phyloP scores from a whole-genome alignment of 2,113 vertebrate species.

The Podiceps cristatus region DNA sequence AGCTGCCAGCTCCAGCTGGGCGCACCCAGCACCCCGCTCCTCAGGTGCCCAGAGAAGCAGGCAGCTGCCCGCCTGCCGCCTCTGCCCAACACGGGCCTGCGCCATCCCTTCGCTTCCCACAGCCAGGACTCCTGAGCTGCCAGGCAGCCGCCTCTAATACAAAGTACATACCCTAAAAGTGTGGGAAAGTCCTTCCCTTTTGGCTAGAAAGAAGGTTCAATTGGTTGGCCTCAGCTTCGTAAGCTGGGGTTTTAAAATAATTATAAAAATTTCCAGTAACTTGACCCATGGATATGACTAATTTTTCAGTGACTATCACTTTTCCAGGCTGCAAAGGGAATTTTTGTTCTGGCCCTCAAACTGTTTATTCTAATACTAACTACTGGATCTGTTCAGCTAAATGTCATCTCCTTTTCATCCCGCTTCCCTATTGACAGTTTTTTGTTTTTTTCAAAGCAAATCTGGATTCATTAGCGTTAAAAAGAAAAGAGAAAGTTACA shows the following conservation, averaged over 20 bases:
- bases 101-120: accelerated
- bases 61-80: not conserved
- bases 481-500: not conserved
- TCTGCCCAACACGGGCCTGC: too few species aligned
- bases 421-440: not conserved
- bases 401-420: not conserved
- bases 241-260: not conserved
- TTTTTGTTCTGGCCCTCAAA: not conserved
- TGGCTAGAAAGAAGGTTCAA: not conserved
- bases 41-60: not conserved
- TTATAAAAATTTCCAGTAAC: not conserved
- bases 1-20: accelerated
- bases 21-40: not conserved
- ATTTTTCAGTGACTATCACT: not conserved
- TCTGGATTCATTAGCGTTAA: not conserved
- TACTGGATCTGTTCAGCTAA: not conserved
- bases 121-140: not conserved
- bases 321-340: not conserved
- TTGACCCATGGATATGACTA: not conserved
- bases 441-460: not conserved
- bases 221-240: not conserved
- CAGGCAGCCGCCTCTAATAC: not conserved
- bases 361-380: not conserved
- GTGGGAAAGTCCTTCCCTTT: not conserved
- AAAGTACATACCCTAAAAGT: not conserved